Conservation (phyloP, 2,797 vertebrate species). For the Lycodopsis pacificus region DNA sequence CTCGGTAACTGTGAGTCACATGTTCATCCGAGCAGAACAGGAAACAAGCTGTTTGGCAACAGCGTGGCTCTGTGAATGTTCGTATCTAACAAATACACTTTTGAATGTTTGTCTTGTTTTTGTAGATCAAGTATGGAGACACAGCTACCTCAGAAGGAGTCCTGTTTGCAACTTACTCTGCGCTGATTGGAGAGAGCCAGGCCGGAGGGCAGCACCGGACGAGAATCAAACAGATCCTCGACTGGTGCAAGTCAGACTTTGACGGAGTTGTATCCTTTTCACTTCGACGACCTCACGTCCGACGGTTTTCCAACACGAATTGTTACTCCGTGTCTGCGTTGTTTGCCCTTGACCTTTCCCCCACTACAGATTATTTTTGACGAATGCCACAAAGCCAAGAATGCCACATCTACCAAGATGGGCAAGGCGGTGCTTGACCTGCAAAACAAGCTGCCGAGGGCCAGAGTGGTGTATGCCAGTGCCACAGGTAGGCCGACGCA, state of each 20-base stretch:
- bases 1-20: not conserved
- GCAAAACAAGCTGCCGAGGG: slow-evolving; percentile 94
- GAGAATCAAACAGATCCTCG: slow-evolving; percentile 94
- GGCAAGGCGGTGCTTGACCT: slow-evolving; percentile 98
- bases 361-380: slow-evolving; percentile 93
- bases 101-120: slow-evolving; percentile 7
- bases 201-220: slow-evolving; percentile 97
- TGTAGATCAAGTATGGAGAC: slow-evolving; percentile 98
- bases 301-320: not conserved
- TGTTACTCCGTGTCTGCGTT: not conserved
- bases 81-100: not conserved
- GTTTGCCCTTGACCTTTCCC: slow-evolving; percentile 77
- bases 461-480: slow-evolving; percentile 97
- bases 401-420: slow-evolving; percentile 98
- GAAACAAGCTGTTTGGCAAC: not conserved
- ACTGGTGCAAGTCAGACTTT: slow-evolving; percentile 95
- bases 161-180: slow-evolving; percentile 97
- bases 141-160: slow-evolving; percentile 99
- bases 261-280: slow-evolving; percentile 97
- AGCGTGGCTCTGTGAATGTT: not conserved
- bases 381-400: slow-evolving; percentile 99
- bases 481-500: slow-evolving; percentile 89
- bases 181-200: slow-evolving; percentile 98
- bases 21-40: slow-evolving; percentile 1
- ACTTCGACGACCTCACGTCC: not conserved